A percentile compares a stretch with the other conserved stretches of the same genome.
Evolutionary conservation across 2,888 invertebrate species (phyloP).

Genomic region (Tipula vernalis): DNA sequence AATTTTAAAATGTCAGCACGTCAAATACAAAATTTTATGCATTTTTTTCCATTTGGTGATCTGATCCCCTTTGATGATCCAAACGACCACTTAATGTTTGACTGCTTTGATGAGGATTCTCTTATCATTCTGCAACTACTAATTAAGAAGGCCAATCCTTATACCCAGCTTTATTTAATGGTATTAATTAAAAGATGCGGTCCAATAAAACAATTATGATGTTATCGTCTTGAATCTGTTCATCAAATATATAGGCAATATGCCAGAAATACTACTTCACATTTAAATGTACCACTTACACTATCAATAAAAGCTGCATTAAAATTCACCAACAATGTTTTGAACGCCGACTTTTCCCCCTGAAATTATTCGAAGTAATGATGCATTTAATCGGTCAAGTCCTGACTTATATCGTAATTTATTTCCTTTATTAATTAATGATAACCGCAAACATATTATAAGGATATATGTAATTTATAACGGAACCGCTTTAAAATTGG

Average conservation of each 20-base stretch:
- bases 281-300: too few species aligned
- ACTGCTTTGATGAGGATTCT: not conserved
- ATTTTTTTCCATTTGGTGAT: not conserved
- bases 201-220: too few species aligned
- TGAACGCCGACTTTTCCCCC: not conserved
- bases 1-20: not conserved
- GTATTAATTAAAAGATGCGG: too few species aligned
- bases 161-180: not conserved
- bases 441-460: too few species aligned
- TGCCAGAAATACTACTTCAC: too few species aligned
- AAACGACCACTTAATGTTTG: not conserved
- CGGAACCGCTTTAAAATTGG: too few species aligned
- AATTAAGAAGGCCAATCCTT: not conserved
- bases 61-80: not conserved
- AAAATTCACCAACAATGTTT: not conserved
- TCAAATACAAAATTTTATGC: not conserved
- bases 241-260: too few species aligned
- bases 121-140: not conserved
- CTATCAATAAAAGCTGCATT: too few species aligned
- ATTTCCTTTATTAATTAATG: not conserved
- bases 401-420: not conserved
- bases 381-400: not conserved
- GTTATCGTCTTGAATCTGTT: too few species aligned
- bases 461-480: too few species aligned
- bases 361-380: not conserved